phyloP scores from a whole-genome alignment of 2,797 vertebrate species.

The Lepilemur ruficaudatus region DNA sequence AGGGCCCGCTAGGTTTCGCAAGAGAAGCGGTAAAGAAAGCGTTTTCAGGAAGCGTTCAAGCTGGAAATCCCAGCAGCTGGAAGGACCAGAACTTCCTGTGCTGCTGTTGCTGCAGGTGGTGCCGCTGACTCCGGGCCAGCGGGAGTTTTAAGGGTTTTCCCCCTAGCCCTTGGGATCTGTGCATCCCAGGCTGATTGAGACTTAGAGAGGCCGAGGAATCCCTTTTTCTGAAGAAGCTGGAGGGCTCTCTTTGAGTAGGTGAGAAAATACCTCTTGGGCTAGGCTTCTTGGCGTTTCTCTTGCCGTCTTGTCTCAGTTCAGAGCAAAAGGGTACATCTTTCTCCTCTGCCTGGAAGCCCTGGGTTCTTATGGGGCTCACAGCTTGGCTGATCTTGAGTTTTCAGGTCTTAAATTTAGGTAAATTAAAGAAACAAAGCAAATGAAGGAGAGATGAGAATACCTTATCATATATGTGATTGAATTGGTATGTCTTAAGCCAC shows the following conservation, averaged over 20 bases:
- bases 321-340: not conserved
- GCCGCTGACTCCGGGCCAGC: fast-evolving
- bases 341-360: not conserved
- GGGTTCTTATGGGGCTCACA: not conserved
- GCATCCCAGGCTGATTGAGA: not conserved
- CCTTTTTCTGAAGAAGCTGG: not conserved
- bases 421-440: not conserved
- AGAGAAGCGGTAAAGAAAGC: constrained; percentile 52
- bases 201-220: not conserved
- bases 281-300: not conserved
- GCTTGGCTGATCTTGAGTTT: not conserved
- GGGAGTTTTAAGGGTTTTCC: not conserved
- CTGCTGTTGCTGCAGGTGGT: not conserved
- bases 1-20: constrained; percentile 76
- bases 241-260: not conserved
- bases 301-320: not conserved
- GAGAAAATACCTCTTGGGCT: not conserved
- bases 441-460: not conserved
- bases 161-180: not conserved
- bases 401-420: not conserved
- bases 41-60: constrained; percentile 77
- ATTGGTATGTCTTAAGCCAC: not conserved
- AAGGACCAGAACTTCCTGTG: constrained; percentile 49
- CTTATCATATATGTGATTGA: not conserved
- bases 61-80: constrained; percentile 77